Conservation (phyloP, 2,888 invertebrate genomes). For the Eudemis profundana region DNA sequence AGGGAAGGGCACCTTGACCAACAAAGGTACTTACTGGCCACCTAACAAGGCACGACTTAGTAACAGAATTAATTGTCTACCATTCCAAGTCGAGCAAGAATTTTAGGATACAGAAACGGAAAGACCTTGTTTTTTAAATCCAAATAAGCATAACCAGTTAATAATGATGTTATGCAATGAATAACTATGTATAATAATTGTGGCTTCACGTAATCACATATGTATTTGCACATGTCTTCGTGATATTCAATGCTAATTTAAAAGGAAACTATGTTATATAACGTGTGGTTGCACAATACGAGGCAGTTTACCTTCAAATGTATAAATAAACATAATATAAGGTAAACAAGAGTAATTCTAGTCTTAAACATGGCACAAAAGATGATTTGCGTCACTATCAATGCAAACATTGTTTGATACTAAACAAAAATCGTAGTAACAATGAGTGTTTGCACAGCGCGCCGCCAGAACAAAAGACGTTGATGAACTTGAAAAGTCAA, state of each 20-base stretch:
- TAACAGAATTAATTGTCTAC: constrained; percentile 16
- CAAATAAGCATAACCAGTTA: constrained; percentile 27
- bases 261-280: constrained; percentile 48
- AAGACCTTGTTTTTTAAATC: constrained; percentile 19
- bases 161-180: constrained; percentile 32
- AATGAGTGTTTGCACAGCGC: constrained; percentile 59
- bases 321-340: constrained; percentile 50
- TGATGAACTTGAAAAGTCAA: constrained; percentile 69
- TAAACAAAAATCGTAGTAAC: constrained; percentile 56
- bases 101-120: constrained; percentile 14
- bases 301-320: constrained; percentile 46
- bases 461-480: constrained; percentile 62
- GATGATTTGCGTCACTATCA: constrained; percentile 62
- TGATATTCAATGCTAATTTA: constrained; percentile 46
- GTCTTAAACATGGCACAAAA: constrained; percentile 53
- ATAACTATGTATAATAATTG: constrained; percentile 35
- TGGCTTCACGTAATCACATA: constrained; percentile 26
- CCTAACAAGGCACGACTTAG: constrained; percentile 24
- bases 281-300: constrained; percentile 45
- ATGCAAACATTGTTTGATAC: constrained; percentile 59
- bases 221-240: constrained; percentile 45
- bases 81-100: not conserved
- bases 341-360: constrained; percentile 51
- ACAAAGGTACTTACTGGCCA: constrained; percentile 60
- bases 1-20: constrained; percentile 81